Percentiles rank a stretch among this genome's conserved stretches.
These are phyloP conservation scores for Vireo griseus DNA, from an alignment of 2,797 vertebrate species.

Conservation along the genomic window DNA sequence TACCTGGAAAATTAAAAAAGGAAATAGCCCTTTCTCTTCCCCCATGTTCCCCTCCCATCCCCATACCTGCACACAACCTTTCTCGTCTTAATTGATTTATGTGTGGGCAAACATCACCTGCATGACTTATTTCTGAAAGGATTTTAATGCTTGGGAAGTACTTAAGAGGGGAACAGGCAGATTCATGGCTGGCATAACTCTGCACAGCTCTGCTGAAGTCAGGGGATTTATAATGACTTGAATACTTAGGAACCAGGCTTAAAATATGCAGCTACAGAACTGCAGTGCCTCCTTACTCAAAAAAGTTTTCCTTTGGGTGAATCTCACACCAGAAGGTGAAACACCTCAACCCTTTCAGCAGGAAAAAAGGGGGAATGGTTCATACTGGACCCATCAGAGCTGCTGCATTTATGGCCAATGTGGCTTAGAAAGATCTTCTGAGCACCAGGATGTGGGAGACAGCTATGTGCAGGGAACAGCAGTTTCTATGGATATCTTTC, in stretches of 20 bases:
- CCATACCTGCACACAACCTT: not conserved
- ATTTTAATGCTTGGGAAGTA: not conserved
- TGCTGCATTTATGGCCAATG: rapidly evolving
- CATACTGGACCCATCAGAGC: not conserved
- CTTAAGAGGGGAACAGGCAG: not conserved
- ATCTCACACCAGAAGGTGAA: not conserved
- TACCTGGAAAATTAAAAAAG: not conserved
- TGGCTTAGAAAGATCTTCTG: not conserved
- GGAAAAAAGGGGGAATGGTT: not conserved
- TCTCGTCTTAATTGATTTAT: not conserved
- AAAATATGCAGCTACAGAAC: slow-evolving; percentile 8
- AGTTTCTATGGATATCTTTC: not conserved
- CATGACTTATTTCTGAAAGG: not conserved
- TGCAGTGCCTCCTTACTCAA: not conserved
- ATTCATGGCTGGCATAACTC: slow-evolving; percentile 27
- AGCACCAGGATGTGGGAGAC: not conserved
- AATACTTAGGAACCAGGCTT: not conserved
- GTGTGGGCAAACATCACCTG: not conserved
- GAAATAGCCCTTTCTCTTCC: not conserved
- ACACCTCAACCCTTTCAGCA: not conserved
- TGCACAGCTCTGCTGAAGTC: slow-evolving; percentile 18
- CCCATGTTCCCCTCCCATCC: not conserved
- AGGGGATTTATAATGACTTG: slow-evolving; percentile 18
- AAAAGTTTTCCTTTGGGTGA: not conserved
- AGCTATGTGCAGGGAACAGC: not conserved